These are phyloP conservation scores for Cynodonichthys magdalenae DNA, from an alignment of 2,797 vertebrate species.

Conservation along the genomic window DNA sequence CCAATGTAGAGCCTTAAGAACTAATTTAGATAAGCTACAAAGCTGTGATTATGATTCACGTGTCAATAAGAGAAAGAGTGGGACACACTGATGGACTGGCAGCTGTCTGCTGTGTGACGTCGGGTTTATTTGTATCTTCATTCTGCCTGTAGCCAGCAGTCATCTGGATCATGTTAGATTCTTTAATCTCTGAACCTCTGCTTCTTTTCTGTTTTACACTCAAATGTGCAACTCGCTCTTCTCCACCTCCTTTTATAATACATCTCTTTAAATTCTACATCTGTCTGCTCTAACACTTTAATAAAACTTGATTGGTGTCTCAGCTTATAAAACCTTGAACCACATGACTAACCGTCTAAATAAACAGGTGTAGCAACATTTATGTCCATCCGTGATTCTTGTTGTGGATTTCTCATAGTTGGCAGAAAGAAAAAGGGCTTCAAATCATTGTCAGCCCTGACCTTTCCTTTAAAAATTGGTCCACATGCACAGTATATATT, in stretches of 20 bases:
- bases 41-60: constrained; percentile 45
- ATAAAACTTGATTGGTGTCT: no score
- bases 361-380: neutral
- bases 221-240: constrained; percentile 5
- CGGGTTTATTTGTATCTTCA: constrained; percentile 47
- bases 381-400: constrained; percentile 6
- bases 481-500: constrained; percentile 26
- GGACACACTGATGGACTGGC: constrained; percentile 35
- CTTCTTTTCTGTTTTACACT: constrained; percentile 28
- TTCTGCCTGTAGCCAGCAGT: constrained; percentile 29
- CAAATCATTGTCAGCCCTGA: constrained; percentile 65
- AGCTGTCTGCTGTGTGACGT: constrained; percentile 32
- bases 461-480: constrained; percentile 62
- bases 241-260: neutral
- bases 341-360: neutral
- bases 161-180: constrained; percentile 43
- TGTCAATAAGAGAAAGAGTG: constrained; percentile 27
- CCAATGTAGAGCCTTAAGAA: constrained; percentile 1
- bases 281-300: neutral
- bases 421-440: constrained; percentile 40
- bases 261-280: neutral
- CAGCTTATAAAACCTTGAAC: no score
- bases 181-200: constrained; percentile 12
- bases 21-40: constrained; percentile 30
- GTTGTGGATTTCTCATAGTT: constrained; percentile 36